Evolutionary conservation across 2,113 vertebrate genomes (phyloP), one percentile per base, ranked within the genome.

Genomic region (Ophiodon elongatus): DNA sequence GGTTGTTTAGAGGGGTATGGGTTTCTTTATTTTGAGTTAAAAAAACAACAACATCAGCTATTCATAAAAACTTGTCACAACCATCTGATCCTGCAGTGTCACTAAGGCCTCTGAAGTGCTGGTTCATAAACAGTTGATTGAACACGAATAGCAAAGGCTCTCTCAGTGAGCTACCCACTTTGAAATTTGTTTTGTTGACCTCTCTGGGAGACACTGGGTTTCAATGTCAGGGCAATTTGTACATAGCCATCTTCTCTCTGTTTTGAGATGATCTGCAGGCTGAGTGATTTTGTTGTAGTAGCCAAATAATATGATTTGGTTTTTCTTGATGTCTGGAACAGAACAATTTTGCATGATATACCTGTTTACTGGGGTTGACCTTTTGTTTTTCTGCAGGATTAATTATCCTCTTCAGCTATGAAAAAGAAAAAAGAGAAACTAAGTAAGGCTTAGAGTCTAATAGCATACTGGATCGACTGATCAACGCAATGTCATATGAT

Each of bases 11-110:
- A 79, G 25, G n/a, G 39, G 13, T 45, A 27, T 70, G 69, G 27
- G 68, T 41, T 69, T 81, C 77, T 93, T 92, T 85, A 91, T 90
- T 83, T 59, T 57, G 19, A 59, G 45, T 67, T 50, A 8, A 54
- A 45, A 57, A 17, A 45, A 7, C 45, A 50, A 71, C 62, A 35
- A 70, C 56, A 27, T 13, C n/a, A 65, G 47, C 74, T 66, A 54
- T 86, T 85, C 41, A 54, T 39, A 27, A 27, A 85, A 81, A 76
- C 70, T 71, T 88, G 64, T 83, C 78, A 56, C 27, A 27, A 72
- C 29, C 66, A 50, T 78, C 66, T 77, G 65, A 77, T 66, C 33
- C 59, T 54, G 33, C 21, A 68, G 56, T n/a, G 54, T 39, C 41
- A 80, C 50, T 31, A 1, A 78, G 47, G 52, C 23, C 47, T 89